Evolutionary conservation across 2,113 vertebrate genomes (phyloP), one percentile per base, ranked within the genome.

Genomic region (Melanerpes formicivorus): DNA sequence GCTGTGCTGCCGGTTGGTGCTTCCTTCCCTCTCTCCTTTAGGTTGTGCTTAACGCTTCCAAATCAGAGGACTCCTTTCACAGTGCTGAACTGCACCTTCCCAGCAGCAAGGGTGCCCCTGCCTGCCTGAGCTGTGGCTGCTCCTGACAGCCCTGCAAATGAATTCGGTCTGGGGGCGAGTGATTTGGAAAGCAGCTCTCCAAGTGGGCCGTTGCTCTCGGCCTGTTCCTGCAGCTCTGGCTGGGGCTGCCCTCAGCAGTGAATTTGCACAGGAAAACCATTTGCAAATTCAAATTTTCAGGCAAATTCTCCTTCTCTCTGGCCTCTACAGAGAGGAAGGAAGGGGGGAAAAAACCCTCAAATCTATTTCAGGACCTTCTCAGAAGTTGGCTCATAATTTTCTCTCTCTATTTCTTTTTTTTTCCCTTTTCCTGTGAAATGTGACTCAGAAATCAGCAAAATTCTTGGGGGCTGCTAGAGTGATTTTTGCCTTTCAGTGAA

Each of bases 291-390:
- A 11, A 18, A 14, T 80, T 78, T 81, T 74, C 54, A 73, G 32
- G 5, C 48, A 40, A 60, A 65, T 92, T 87, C 72, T 85, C 44
- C 69, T 81, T 23, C 66, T 48, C 86, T 95, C 52, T 90, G 44
- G 52, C 72, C 44, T 74, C 52, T 30, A 4, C 55, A 84, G 93
- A 94, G 93, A 88, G 88, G 83, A 86, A 93, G 93, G 93, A 93
- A 95, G 70, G 60, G 18, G 70, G 60, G 12, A 9, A 13, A 3
- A 7, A 3, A 0, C 59, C 60, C 22, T 52, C 46, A 62, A 21
- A 62, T 71, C 76, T 85, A 91, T 95, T 95, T 85, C 58, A 87
- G 88, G 85, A 26, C 52, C 67, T 95, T 93, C 69, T 80, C 78
- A 94, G 92, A 93, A 94, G 44, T 64, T 91, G 71, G 3, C 64